These are phyloP conservation scores for Misgurnus mizolepis DNA, from an alignment of 2,113 vertebrate genomes.

Conservation along the genomic window DNA sequence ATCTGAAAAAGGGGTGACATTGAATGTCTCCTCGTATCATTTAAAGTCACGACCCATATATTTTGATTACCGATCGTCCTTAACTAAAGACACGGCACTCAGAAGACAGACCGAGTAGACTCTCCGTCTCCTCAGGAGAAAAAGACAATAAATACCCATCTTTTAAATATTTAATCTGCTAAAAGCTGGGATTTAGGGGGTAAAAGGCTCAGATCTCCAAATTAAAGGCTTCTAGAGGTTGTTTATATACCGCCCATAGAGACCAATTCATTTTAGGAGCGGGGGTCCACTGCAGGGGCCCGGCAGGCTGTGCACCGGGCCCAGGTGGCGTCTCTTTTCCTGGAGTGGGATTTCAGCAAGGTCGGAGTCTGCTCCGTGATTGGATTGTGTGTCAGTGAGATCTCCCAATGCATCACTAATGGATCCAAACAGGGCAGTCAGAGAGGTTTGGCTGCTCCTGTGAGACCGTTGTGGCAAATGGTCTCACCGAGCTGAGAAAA, in stretches of 20 bases:
- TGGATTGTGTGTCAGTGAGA: conserved; percentile 58
- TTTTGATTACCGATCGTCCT: conserved; percentile 8
- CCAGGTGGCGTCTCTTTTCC: conserved; percentile 56
- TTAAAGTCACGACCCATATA: neutral
- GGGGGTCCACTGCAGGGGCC: conserved; percentile 44
- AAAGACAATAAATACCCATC: conserved; percentile 60
- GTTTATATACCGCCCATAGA: conserved; percentile 53
- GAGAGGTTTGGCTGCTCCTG: conserved; percentile 37
- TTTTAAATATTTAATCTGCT: conserved; percentile 67
- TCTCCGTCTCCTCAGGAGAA: conserved; percentile 29
- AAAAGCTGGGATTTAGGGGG: conserved; percentile 61
- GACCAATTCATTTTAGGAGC: conserved; percentile 56
- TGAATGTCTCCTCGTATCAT: too few species aligned
- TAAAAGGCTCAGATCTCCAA: conserved; percentile 56
- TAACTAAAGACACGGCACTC: conserved; percentile 6
- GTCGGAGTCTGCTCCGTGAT: conserved; percentile 52
- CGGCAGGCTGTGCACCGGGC: conserved; percentile 17
- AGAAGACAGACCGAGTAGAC: conserved; percentile 24
- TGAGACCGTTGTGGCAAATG: conserved; percentile 43
- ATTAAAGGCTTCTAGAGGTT: conserved; percentile 55
- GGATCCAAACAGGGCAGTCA: conserved; percentile 40
- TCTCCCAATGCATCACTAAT: conserved; percentile 55
- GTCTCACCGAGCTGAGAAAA: conserved; percentile 21
- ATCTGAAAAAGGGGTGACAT: neutral
- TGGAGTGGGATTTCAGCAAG: conserved; percentile 56